Evolutionary conservation across 2,113 vertebrate species (phyloP), one percentile per base, ranked within the genome.

Genomic region (Isurus oxyrinchus): DNA sequence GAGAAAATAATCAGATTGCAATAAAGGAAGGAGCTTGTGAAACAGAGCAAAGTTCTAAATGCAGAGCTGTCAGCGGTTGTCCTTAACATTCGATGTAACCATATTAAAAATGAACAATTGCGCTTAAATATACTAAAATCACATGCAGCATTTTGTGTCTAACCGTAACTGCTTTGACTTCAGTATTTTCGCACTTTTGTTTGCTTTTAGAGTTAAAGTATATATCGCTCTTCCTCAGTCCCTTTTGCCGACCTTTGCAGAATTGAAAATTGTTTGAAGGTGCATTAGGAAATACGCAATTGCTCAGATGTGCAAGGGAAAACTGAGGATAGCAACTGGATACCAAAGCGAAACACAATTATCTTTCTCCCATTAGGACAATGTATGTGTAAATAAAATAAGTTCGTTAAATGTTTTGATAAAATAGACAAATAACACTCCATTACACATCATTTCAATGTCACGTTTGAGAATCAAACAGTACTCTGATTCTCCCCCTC

Each of bases 1-100:
- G 94, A 76, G 94, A 95, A 72, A 19, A 55, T 49, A 95, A 72
- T 55, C 94, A 31, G n/a, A 55, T 72, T 72, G 67, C 23, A 76
- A 95, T 55, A 72, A 40, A 25, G 44, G 44, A 53, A 49, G 44
- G 25, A 25, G 66, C 40, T 25, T 55, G 94, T 53, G 67, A 95
- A 59, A 55, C 94, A 53, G 91, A 94, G n/a, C 91, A 40, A 94
- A 55, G 67, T 95, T 67, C 44, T 72, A 53, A 72, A 95, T 55
- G 44, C 67, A 31, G 14, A 59, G 55, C 57, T 67, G 93, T 94
- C n/a, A 67, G 16, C n/a, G 76, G 5, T 53, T 69, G 23, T 35
- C 21, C 21, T 66, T 95, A 69, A 57, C 5, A 95, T 7, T 53
- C 25, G 3, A 14, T 61, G 2, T 63, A n/a, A 7, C 23, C 63